Evolutionary conservation across 2,797 vertebrate genomes (phyloP).

Genomic region (Astyanax mexicanus): DNA sequence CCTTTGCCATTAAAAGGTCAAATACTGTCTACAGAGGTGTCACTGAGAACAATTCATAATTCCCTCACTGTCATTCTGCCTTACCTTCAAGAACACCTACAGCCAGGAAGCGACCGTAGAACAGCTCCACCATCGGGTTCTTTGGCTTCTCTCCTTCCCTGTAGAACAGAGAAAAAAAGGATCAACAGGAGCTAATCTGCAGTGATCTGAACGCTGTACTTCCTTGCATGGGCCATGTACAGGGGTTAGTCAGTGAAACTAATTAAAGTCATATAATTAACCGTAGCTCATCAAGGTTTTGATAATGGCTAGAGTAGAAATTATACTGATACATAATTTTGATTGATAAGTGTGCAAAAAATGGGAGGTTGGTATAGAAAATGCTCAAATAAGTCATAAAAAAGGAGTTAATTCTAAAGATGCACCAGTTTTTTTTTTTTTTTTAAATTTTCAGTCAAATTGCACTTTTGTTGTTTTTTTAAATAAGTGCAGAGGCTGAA

Average conservation of each 20-base stretch:
- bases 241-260: constrained; percentile 37
- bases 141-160: constrained; percentile 98
- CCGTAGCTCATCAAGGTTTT: constrained; percentile 20
- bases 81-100: constrained; percentile 96
- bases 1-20: constrained; percentile 71
- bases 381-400: constrained; percentile 16
- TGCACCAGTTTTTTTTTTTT: too few species aligned
- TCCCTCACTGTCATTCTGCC: constrained; percentile 18
- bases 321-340: constrained; percentile 35
- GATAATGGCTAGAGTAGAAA: constrained; percentile 21
- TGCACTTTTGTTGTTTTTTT: too few species aligned
- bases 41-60: background rate
- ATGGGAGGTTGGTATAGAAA: too few species aligned
- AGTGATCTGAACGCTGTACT: constrained; percentile 1
- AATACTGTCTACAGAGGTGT: constrained; percentile 48
- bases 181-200: background rate
- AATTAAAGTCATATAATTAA: constrained; percentile 44
- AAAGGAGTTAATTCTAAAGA: too few species aligned
- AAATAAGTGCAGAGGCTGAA: too few species aligned
- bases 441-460: too few species aligned
- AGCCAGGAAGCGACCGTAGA: constrained; percentile 95
- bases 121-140: constrained; percentile 98
- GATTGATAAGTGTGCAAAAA: constrained; percentile 23
- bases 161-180: constrained; percentile 42
- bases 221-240: background rate